Evolutionary conservation across 1,140 invertebrate genomes (phyloP), one percentile per base, ranked within the genome.

Genomic region (Thaumatotibia leucotreta): DNA sequence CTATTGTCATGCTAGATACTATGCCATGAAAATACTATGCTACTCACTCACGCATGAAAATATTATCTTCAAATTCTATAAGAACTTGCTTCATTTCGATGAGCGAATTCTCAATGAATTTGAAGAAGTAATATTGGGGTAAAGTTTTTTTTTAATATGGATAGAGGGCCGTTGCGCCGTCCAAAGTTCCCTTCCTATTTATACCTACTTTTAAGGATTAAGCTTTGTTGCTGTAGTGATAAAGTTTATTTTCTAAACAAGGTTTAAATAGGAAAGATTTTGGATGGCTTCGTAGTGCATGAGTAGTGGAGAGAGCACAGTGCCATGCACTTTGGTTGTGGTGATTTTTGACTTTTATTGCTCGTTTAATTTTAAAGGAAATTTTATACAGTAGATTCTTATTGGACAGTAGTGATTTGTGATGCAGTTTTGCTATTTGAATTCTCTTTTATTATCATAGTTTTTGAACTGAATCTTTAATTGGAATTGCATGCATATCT

Each of bases 241-340:
- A 24, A 52, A 58, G 11, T 58, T 58, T 58, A 27, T 58, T 58
- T 58, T 58, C 6, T 6, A 20, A 17, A 27, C 3, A 24, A 0
- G 52, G n/a, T 58, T 58, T 58, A 29, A 58, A 58, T 58, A 58
- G n/a, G n/a, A 17, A 24, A 58, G 52, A 50, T 61, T 45, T 61
- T 63, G 62, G 65, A 62, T 64, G 64, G 67, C 52, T 24, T 62
- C 1, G 78, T 88, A 88, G 84, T 89, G 87, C 87, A 89, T 89
- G 87, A 68, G 80, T 88, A 89, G 63, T 68, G 61, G 76, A 74
- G 74, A 67, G 74, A 80, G 84, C 84, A 85, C 84, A 80, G 80
- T 82, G 85, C 84, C 82, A 66, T 72, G 77, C 79, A 86, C 86
- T 80, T 45, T 77, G 88, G 88, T 89, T 90, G 85, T 90, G 88